Evolutionary conservation across 2,888 invertebrate genomes (phyloP).

Genomic region (Cerastis leucographa): DNA sequence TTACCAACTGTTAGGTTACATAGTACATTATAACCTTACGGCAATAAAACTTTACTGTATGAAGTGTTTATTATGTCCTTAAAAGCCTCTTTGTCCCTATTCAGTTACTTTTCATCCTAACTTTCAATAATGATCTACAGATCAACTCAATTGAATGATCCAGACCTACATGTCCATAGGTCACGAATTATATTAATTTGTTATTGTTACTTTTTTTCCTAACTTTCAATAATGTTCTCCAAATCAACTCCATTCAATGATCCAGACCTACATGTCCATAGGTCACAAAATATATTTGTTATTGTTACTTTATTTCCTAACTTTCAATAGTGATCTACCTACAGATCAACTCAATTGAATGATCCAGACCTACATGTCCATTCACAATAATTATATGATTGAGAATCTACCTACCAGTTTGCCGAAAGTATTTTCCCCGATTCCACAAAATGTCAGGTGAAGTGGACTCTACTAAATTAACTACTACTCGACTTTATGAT

Average conservation of each 20-base stretch:
- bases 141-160: too few relatives aligned
- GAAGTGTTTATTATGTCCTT: neutral
- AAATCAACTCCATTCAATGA: neutral
- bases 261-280: neutral
- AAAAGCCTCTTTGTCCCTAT: neutral
- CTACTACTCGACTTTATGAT: neutral
- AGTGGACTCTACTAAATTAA: neutral
- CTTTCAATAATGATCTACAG: neutral
- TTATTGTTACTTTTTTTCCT: too few relatives aligned
- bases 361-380: neutral
- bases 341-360: neutral
- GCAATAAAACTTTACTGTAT: neutral
- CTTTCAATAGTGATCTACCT: neutral
- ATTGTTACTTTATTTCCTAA: neutral
- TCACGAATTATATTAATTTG: neutral
- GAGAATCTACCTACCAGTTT: neutral
- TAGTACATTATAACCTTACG: neutral
- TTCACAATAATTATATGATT: neutral
- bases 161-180: too few relatives aligned
- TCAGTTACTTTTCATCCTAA: neutral
- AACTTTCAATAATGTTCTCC: neutral
- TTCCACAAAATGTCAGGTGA: neutral
- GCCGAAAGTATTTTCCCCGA: neutral
- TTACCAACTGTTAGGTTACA: slow-evolving; percentile 25
- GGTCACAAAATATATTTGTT: too few relatives aligned